Conservation (phyloP, 2,113 vertebrate genomes). For the Hemiscyllium ocellatum region DNA sequence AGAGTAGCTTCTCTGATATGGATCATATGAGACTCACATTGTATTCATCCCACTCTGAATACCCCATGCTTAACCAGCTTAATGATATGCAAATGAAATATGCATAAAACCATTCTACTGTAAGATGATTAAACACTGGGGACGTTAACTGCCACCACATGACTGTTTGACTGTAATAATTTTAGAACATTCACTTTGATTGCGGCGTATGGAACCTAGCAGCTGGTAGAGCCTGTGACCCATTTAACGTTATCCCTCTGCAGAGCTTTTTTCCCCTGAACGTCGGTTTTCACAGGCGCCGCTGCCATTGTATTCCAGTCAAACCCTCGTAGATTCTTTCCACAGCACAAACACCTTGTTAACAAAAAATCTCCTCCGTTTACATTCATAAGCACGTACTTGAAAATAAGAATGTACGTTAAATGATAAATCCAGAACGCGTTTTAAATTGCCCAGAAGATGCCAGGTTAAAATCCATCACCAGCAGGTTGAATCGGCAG, state of each 20-base stretch:
- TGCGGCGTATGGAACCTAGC: constrained; percentile 64
- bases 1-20: constrained; percentile 59
- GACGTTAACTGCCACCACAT: constrained; percentile 84
- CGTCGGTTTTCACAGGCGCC: constrained; percentile 33
- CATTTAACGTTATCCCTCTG: constrained; percentile 38
- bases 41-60: constrained; percentile 70
- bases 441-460: constrained; percentile 33
- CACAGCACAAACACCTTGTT: constrained; percentile 23
- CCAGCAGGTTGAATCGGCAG: constrained; percentile 31
- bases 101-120: constrained; percentile 98
- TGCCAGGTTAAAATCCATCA: constrained; percentile 36
- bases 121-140: constrained; percentile 96
- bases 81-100: constrained; percentile 99
- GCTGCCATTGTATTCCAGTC: constrained; percentile 34
- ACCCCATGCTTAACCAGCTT: constrained; percentile 74
- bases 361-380: constrained; percentile 3
- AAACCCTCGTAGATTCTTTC: constrained; percentile 33
- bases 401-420: constrained; percentile 26
- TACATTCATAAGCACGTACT: constrained; percentile 26
- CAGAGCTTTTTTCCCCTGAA: constrained; percentile 27
- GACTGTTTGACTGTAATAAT: constrained; percentile 61
- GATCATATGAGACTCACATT: constrained; percentile 59
- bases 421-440: constrained; percentile 28
- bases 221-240: constrained; percentile 53
- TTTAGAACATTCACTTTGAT: constrained; percentile 66